Percentiles rank a stretch among this genome's conserved stretches.
Conservation (phyloP, 2,888 invertebrate genomes). For the Taphrorychus bicolor region DNA sequence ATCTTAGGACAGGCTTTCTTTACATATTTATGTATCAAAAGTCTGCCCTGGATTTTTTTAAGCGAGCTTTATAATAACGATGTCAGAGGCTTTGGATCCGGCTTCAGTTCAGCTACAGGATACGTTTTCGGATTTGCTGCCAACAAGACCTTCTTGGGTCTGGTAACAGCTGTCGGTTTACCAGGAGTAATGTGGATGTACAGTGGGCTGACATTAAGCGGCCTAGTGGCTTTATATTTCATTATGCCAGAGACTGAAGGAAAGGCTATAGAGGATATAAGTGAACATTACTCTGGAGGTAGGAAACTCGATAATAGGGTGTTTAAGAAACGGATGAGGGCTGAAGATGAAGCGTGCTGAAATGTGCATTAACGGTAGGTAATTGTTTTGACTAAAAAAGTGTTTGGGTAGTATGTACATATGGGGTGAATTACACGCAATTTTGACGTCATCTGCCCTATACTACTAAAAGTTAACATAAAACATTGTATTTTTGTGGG, state of each 20-base stretch:
- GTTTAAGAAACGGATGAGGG: too few species aligned
- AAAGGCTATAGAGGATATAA: slow-evolving; percentile 73
- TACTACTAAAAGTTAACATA: too few species aligned
- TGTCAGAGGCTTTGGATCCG: slow-evolving; percentile 74
- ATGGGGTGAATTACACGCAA: too few species aligned
- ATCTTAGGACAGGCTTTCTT: slow-evolving; percentile 73
- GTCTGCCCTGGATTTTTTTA: slow-evolving; percentile 81
- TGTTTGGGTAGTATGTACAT: too few species aligned
- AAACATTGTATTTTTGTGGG: too few species aligned
- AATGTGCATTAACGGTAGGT: too few species aligned
- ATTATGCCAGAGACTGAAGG: slow-evolving; percentile 85
- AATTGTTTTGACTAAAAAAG: too few species aligned
- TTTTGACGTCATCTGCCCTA: too few species aligned
- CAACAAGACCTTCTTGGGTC: slow-evolving; percentile 75
- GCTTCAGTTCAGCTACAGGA: slow-evolving; percentile 73
- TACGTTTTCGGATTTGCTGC: slow-evolving; percentile 78
- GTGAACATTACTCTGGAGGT: slow-evolving; percentile 64
- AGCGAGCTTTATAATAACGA: slow-evolving; percentile 76
- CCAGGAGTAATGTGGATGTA: slow-evolving; percentile 78
- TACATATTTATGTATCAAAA: slow-evolving; percentile 72
- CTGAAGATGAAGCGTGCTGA: too few species aligned
- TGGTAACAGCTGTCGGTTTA: slow-evolving; percentile 68
- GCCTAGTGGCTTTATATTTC: slow-evolving; percentile 70
- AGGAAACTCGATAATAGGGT: slow-evolving; percentile 22
- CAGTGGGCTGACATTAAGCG: slow-evolving; percentile 67